Base-by-base conservation (phyloP, 1,140 invertebrate species). In the Scaptomyza graminum region DNA sequence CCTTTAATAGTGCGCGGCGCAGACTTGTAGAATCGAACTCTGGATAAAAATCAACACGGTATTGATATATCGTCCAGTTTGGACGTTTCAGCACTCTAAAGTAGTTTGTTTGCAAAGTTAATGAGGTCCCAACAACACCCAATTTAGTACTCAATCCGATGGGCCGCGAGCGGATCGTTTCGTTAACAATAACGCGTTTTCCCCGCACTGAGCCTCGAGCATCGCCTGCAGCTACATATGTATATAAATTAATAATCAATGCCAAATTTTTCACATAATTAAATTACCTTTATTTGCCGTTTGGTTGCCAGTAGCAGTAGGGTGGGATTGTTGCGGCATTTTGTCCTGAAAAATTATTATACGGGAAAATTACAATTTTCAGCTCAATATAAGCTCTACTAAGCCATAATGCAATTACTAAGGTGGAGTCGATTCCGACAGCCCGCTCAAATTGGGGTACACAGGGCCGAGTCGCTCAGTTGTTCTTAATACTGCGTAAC, bases 61-160 rank as follows among this genome's bases (percentile, higher is more conserved):
- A 98, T 70, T 97, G 96, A 75, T 95, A 95, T 0, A 98, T 91
- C 18, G 94, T 92, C 96, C 96, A 97, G 44, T 96, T 93, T 0
- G 95, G 94, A 0, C 92, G 92, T 1, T 94, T 93, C 2, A 95
- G 16, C 1, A 98, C 73, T 15, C 93, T 93, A 69, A 97, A 97
- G 69, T 97, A 97, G 89, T 98, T 98, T 0, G 96, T 92, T 2
- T 93, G 73, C 0, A 97, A 68, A 0, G 56, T 52, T 3, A 91
- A 57, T 46, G 34, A 71, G 0, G 6, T 61, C 0, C 90, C 90
- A 5, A 49, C 4, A 1, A 0, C 5, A 5, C 90, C 90, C 0
- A 8, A 12, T 16, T 91, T 91, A 0, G 79, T 70, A 0, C 13
- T 6, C 6, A 81, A 46, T 3, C 62, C 69, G 18, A 28, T 16